A percentile compares a stretch with the other conserved stretches of the same genome.
Conservation (phyloP, 2,888 invertebrate species). For the Dinocampus coccinellae region DNA sequence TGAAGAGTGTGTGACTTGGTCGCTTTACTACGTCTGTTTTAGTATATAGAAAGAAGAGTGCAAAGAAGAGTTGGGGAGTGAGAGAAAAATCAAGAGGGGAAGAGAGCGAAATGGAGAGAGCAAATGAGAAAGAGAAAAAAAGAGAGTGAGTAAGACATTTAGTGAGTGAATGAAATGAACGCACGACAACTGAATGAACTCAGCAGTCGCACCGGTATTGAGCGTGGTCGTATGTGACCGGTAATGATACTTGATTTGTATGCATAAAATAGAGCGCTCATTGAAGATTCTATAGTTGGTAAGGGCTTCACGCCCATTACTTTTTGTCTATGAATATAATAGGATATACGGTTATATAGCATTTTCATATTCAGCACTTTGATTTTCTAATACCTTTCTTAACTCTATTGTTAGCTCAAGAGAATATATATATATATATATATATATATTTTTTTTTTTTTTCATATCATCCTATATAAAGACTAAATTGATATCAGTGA, state of each 20-base stretch:
- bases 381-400: not conserved
- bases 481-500: not conserved
- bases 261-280: conserved; percentile 25
- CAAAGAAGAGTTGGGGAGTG: not conserved
- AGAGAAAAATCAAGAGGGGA: not conserved
- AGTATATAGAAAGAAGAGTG: not conserved
- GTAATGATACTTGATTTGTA: conserved; percentile 30
- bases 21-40: conserved; percentile 11
- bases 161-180: conserved; percentile 36
- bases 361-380: not conserved
- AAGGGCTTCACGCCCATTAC: conserved; percentile 11
- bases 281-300: conserved; percentile 24
- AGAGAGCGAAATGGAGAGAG: conserved; percentile 13
- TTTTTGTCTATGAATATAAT: conserved; percentile 15
- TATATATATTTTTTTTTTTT: too few relatives aligned
- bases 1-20: conserved; percentile 24
- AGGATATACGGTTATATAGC: conserved; percentile 26
- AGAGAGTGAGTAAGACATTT: conserved; percentile 14
- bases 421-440: not conserved
- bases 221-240: conserved; percentile 34
- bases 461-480: not conserved
- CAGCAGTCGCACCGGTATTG: conserved; percentile 33
- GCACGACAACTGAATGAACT: conserved; percentile 35
- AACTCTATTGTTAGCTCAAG: not conserved
- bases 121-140: conserved; percentile 15